Base-by-base conservation (phyloP, 1,140 invertebrate species). In the Trichonephila clavata region DNA sequence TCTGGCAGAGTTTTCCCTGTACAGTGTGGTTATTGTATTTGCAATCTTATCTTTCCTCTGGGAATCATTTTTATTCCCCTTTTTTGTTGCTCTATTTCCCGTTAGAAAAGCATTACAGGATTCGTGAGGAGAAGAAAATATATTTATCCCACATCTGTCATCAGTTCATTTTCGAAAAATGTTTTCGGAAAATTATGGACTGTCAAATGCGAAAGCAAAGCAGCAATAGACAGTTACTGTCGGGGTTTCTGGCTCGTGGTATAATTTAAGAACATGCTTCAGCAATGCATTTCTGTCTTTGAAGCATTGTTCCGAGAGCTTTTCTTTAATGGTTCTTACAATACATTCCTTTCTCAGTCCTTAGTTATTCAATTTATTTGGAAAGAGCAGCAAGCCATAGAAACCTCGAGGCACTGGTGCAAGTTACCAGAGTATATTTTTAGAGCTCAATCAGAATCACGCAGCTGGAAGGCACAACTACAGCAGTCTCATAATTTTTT, bases 31-130 rank as follows among this genome's bases (percentile, higher is more conserved):
- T 83, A 83, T 83, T 50, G 39, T 59, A 57, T 50, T 59, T 59
- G 81, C 50, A 83, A 83, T 83, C 81, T 59, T 83, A 57, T 83
- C 81, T 59, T 83, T 50, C n/a, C 50, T 83, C 81, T 59, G 43
- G 24, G 57, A 83, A 83, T 59, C 81, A 8, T 16, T 20, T 83
- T 83, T 83, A 5, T 59, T 50, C 21, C n/a, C 24, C 18, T n/a
- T n/a, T n/a, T 77, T 32, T 77, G 71, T 18, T 77, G 18, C 24
- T 77, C 14, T 32, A 2, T 13, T 39, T 77, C 71, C 2, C 27
- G 71, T 57, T 50, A 50, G 50, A 7, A 83, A 59, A 83, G 21
- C 43, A 83, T 83, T 83, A n/a, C n/a, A 5, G 81, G 50, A 57
- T 83, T 83, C 21, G 81, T 83, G 21, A 57, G n/a, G 81, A 57